A percentile compares a stretch with the other conserved stretches of the same genome.
phyloP scores from a whole-genome alignment of 1,140 invertebrate species.

The Drosophila ercepeae region DNA sequence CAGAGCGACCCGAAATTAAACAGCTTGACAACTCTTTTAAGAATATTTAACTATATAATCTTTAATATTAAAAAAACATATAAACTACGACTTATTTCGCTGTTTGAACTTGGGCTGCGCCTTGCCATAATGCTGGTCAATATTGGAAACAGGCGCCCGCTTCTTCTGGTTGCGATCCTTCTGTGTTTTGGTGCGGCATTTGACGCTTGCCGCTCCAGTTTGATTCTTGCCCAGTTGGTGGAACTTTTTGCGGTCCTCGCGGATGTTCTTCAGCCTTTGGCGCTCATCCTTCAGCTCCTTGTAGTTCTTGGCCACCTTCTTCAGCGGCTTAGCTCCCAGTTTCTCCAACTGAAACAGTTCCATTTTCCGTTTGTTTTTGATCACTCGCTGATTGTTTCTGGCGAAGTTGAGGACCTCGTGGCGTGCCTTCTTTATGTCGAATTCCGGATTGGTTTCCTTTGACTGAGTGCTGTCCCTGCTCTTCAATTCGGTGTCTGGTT shows the following conservation, averaged over 20 bases:
- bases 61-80: not conserved
- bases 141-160: conserved; percentile 70
- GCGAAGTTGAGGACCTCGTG: conserved; percentile 88
- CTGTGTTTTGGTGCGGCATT: conserved; percentile 83
- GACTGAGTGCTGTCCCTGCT: not conserved
- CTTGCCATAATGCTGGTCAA: conserved; percentile 78
- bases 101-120: conserved; percentile 73
- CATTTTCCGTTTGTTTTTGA: conserved; percentile 85
- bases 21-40: not conserved
- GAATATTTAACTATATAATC: not conserved
- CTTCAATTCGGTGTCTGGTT: not conserved
- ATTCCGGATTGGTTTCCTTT: conserved; percentile 50
- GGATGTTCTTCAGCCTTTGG: conserved; percentile 74
- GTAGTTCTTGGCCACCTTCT: conserved; percentile 86
- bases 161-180: conserved; percentile 77
- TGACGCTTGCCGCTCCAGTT: conserved; percentile 84
- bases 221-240: conserved; percentile 84
- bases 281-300: conserved; percentile 84
- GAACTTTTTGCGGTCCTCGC: conserved; percentile 83
- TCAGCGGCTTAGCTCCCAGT: conserved; percentile 87
- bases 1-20: not conserved
- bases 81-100: conserved; percentile 50
- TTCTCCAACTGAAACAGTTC: conserved; percentile 86
- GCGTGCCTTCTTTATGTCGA: conserved; percentile 86
- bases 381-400: conserved; percentile 85